Base-by-base conservation (phyloP, 2,888 invertebrate species). In the Anodontia alba region DNA sequence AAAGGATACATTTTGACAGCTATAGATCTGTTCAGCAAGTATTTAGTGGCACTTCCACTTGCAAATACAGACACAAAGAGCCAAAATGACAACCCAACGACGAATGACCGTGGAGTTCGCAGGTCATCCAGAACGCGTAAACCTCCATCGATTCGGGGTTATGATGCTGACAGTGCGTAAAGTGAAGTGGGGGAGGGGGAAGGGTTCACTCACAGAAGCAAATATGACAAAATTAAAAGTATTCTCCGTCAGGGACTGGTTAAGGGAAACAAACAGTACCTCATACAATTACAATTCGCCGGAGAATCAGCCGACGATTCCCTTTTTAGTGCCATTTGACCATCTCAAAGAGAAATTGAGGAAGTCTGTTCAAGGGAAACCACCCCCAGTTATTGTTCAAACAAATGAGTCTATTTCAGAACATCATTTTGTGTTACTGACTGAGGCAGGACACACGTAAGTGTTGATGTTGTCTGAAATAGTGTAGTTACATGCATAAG, bases 1-100 rank as follows among this genome's bases (percentile, higher is more conserved):
- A 29, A 67, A 70, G 42, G 23, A 29, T 76, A 76, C 33, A 43
- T 77, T 23, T 72, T 77, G n/a, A 77, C 77, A 43, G 66, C 77
- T 31, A 17, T 62, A 62, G 57, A 72, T 72, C 38, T 77, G 77
- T 77, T 72, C 43, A 66, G 73, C 23, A 71, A 66, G 31, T 57
- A 33, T 42, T 43, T 73, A 31, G 38, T 68, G 67, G 20, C 67
- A 51, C 29, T 54, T 38, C 73, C 78, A 3, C 29, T 73, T 66
- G 54, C 66, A 23, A 73, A 73, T 49, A 66, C 62, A 31, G 73
- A 78, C 57, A 66, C 73, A 12, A 23, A n/a, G n/a, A n/a, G n/a
- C n/a, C n/a, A n/a, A n/a, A n/a, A n/a, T n/a, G n/a, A n/a, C n/a
- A n/a, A n/a, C n/a, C n/a, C n/a, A n/a, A 51, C n/a, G n/a, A n/a